phyloP scores from a whole-genome alignment of 1,140 invertebrate species.

The Aplysia californica region DNA sequence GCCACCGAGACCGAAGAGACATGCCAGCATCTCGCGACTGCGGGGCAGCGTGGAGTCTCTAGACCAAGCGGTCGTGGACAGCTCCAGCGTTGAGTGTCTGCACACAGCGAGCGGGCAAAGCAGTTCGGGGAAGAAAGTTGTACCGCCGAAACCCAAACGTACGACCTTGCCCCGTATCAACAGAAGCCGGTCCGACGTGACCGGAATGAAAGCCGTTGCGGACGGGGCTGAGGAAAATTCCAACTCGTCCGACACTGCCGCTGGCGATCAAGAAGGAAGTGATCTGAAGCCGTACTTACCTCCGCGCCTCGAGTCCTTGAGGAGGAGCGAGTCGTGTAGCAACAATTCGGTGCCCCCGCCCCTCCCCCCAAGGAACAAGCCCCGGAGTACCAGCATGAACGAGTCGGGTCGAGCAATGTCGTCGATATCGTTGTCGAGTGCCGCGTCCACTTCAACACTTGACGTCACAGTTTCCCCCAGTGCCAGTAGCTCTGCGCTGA shows the following conservation, averaged over 20 bases:
- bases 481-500: too few relatives aligned
- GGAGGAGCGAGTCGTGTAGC: constrained; percentile 1
- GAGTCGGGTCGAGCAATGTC: too few relatives aligned
- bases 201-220: constrained; percentile 28
- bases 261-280: not conserved
- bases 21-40: constrained; percentile 27
- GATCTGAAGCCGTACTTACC: constrained; percentile 30
- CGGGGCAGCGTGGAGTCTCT: constrained; percentile 11
- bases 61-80: constrained; percentile 16
- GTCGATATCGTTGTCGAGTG: too few relatives aligned
- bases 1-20: constrained; percentile 41
- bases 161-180: constrained; percentile 30
- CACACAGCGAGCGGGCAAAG: constrained; percentile 23
- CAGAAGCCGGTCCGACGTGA: constrained; percentile 42
- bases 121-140: constrained; percentile 25
- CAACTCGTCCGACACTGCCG: not conserved
- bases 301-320: constrained; percentile 33
- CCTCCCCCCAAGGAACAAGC: constrained; percentile 36
- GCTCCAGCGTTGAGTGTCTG: constrained; percentile 35
- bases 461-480: not conserved
- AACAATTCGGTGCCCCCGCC: constrained; percentile 29
- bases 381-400: constrained; percentile 2
- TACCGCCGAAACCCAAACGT: constrained; percentile 51
- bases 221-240: not conserved
- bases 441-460: too few relatives aligned